phyloP scores from a whole-genome alignment of 2,888 invertebrate genomes.

The Nysson spinosus region DNA sequence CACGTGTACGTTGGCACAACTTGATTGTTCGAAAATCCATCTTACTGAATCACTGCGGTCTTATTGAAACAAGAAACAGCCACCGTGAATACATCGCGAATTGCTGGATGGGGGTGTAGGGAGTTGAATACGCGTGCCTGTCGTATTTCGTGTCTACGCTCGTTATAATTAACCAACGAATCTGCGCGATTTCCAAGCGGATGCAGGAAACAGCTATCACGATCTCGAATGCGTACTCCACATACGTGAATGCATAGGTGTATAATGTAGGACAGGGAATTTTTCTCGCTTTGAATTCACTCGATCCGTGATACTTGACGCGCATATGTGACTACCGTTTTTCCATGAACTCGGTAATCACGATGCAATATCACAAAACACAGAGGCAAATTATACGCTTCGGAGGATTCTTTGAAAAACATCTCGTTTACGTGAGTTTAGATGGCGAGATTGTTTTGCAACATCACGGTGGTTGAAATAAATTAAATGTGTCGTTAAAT shows the following conservation, averaged over 20 bases:
- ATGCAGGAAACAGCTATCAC: slow-evolving; percentile 50
- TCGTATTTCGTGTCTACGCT: not conserved
- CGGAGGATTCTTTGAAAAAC: not conserved
- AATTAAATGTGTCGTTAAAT: too few species aligned
- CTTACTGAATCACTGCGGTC: slow-evolving; percentile 22
- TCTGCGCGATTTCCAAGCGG: slow-evolving; percentile 47
- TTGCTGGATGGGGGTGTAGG: too few species aligned
- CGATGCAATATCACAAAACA: not conserved
- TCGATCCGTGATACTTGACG: slow-evolving; percentile 7
- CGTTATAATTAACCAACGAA: slow-evolving; percentile 40
- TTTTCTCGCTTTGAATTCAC: slow-evolving; percentile 33
- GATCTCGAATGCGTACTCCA: slow-evolving; percentile 8
- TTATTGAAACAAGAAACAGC: not conserved
- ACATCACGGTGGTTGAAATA: too few species aligned
- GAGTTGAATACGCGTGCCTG: slow-evolving; percentile 16
- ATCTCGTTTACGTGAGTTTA: too few species aligned
- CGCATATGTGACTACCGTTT: not conserved
- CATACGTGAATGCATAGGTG: slow-evolving; percentile 12
- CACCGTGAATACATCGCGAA: slow-evolving; percentile 7
- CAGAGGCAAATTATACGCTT: not conserved
- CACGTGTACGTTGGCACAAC: too few species aligned
- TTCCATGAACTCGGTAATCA: not conserved
- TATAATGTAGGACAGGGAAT: slow-evolving; percentile 48
- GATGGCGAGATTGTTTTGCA: too few species aligned
- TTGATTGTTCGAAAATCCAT: slow-evolving; percentile 30